phyloP scores from a whole-genome alignment of 2,113 vertebrate genomes.

The Ceyx melanurus region DNA sequence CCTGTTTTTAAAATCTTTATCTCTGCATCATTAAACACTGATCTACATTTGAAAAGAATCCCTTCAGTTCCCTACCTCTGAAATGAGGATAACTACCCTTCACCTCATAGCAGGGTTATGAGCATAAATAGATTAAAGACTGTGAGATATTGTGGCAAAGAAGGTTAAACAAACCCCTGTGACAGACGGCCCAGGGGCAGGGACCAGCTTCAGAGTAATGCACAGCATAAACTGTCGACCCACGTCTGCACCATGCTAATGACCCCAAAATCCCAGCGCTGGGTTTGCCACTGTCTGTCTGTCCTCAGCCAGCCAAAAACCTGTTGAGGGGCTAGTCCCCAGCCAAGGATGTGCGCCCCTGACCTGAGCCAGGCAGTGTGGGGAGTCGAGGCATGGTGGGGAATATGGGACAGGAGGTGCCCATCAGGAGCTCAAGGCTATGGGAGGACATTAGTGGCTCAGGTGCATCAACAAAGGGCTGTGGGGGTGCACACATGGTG shows the following conservation, averaged over 20 bases:
- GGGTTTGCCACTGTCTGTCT: constrained; percentile 1
- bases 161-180: constrained; percentile 53
- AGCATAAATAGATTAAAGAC: constrained; percentile 67
- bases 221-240: background rate
- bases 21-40: constrained; percentile 61
- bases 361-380: background rate
- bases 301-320: background rate
- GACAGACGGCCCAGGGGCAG: constrained; percentile 60
- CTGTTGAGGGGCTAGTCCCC: background rate
- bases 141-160: constrained; percentile 46
- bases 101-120: constrained; percentile 52
- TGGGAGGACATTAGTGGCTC: background rate
- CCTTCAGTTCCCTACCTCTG: constrained; percentile 40
- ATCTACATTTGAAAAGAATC: constrained; percentile 71
- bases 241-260: constrained; percentile 46
- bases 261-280: background rate
- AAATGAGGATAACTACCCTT: constrained; percentile 57
- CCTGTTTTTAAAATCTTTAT: constrained; percentile 67
- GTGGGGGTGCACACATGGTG: fast-evolving
- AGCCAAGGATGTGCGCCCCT: background rate
- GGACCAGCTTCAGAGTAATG: constrained; percentile 42
- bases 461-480: background rate
- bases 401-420: background rate
- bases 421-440: background rate
- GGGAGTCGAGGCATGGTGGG: background rate